Conservation (phyloP, 2,797 vertebrate genomes). For the Eidolon dupreanum region DNA sequence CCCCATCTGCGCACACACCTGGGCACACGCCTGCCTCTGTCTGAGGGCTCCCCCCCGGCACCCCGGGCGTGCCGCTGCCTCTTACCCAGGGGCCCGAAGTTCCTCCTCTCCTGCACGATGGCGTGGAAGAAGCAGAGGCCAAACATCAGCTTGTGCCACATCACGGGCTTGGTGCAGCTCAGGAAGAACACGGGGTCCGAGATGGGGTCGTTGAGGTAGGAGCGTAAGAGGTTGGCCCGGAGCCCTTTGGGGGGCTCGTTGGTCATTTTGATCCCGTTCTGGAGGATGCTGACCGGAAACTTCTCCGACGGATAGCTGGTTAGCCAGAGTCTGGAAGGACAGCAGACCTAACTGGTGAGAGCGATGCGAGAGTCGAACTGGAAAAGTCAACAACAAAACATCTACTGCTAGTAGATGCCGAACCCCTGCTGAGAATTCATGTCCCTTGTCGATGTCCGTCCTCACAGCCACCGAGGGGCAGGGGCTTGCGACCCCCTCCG, state of each 20-base stretch:
- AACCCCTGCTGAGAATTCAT: background rate
- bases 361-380: background rate
- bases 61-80: background rate
- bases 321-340: conserved; percentile 91
- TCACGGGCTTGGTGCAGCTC: conserved; percentile 89
- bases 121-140: conserved; percentile 97
- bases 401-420: background rate
- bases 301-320: conserved; percentile 97
- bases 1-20: background rate
- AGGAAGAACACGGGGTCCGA: conserved; percentile 92
- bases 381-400: background rate
- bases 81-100: conserved; percentile 93
- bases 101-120: conserved; percentile 95
- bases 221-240: conserved; percentile 93
- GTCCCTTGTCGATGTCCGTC: background rate
- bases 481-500: background rate
- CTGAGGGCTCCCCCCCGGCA: background rate
- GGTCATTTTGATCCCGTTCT: conserved; percentile 98
- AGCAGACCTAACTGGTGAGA: conserved; percentile 14
- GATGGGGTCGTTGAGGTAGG: conserved; percentile 94
- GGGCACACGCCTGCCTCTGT: background rate
- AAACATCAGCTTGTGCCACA: conserved; percentile 95
- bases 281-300: conserved; percentile 96
- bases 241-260: conserved; percentile 96
- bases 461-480: background rate